Conservation (phyloP, 1,140 invertebrate species). For the Temnothorax longispinosus region DNA sequence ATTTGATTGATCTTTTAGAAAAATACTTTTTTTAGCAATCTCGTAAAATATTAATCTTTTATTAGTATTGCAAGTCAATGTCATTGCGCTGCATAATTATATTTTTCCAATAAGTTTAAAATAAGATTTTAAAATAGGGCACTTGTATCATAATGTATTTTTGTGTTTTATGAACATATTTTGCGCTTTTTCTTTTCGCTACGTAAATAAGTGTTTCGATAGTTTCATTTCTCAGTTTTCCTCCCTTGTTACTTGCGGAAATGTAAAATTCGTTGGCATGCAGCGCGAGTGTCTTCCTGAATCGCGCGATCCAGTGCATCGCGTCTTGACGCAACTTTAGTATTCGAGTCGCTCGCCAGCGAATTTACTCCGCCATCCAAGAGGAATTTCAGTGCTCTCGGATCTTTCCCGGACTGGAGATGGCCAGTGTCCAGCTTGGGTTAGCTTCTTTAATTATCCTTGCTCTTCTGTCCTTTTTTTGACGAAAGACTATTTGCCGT, state of each 20-base stretch:
- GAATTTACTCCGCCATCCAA: conserved; percentile 61
- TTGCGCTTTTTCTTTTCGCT: background rate
- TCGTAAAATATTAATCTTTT: background rate
- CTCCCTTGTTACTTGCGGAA: conserved; percentile 48
- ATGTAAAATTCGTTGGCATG: conserved; percentile 74
- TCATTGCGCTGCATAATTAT: background rate
- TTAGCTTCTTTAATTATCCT: conserved; percentile 79
- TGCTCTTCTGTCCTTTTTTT: conserved; percentile 47
- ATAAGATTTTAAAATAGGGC: background rate
- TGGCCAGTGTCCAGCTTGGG: conserved; percentile 77
- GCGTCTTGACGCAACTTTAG: conserved; percentile 56
- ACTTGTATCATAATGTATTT: background rate
- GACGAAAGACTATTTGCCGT: conserved; percentile 28
- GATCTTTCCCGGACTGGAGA: conserved; percentile 49
- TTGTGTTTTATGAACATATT: background rate
- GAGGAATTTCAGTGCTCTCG: conserved; percentile 69
- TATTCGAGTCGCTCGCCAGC: conserved; percentile 65
- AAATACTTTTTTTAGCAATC: background rate
- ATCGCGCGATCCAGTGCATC: conserved; percentile 45
- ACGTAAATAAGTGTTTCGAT: conserved; percentile 19
- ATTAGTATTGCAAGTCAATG: background rate
- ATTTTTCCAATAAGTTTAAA: background rate
- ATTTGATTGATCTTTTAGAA: background rate
- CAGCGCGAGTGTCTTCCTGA: conserved; percentile 25
- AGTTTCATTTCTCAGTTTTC: conserved; percentile 23